Conservation (phyloP, 2,113 vertebrate genomes). For the Grus americana region DNA sequence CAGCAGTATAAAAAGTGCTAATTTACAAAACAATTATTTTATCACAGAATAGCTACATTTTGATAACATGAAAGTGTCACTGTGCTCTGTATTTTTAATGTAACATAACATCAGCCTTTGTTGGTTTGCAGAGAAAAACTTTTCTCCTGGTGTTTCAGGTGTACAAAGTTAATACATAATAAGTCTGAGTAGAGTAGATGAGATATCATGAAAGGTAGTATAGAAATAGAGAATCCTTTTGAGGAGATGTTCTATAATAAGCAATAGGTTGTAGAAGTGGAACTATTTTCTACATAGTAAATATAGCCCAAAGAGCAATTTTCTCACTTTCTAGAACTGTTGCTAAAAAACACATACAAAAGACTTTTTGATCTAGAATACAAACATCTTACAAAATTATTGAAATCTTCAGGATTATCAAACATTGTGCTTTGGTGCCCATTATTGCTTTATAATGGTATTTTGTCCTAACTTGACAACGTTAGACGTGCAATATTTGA, state of each 20-base stretch:
- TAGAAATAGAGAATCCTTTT: not conserved
- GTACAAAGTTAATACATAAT: rapidly evolving
- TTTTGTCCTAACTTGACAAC: not conserved
- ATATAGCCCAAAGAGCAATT: not conserved
- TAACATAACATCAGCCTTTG: not conserved
- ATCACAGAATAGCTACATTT: not conserved
- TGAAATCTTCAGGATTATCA: not conserved
- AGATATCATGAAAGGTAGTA: not conserved
- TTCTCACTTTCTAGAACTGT: not conserved
- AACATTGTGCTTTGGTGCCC: not conserved
- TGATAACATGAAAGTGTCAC: not conserved
- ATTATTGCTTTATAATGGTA: not conserved
- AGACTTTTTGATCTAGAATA: not conserved
- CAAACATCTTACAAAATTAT: not conserved
- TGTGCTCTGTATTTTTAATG: not conserved
- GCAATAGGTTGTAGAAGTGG: not conserved
- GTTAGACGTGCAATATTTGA: not conserved
- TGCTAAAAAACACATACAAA: not conserved
- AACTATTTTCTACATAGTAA: not conserved
- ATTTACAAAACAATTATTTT: not conserved
- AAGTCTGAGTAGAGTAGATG: not conserved
- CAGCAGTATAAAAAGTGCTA: not conserved
- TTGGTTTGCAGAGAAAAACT: not conserved
- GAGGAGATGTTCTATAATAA: not conserved
- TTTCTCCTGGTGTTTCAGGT: not conserved